phyloP scores from a whole-genome alignment of 2,113 vertebrate species.

The Chaetops frenatus region DNA sequence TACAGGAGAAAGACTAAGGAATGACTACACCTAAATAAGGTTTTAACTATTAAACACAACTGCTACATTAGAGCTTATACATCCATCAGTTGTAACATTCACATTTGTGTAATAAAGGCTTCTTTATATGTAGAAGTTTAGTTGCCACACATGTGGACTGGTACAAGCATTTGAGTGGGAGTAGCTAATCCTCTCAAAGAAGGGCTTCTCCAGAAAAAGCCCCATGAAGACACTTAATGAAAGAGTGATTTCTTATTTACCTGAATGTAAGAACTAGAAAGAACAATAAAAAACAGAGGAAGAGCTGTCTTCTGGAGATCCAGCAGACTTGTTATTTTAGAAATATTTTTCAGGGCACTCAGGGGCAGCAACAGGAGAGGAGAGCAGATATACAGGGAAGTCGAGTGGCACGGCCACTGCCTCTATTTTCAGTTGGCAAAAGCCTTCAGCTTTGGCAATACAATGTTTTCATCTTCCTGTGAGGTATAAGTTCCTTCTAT shows the following conservation, averaged over 20 bases:
- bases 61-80: neutral
- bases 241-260: neutral
- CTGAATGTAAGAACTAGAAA: neutral
- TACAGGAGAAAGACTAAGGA: neutral
- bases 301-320: neutral
- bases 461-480: neutral
- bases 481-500: fast-evolving
- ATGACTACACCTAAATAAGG: neutral
- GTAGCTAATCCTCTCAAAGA: neutral
- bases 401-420: fast-evolving
- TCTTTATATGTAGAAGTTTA: neutral
- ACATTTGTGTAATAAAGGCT: neutral
- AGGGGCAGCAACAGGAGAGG: neutral
- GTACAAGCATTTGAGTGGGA: neutral
- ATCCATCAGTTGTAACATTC: neutral
- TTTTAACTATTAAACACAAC: neutral
- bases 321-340: neutral
- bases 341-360: neutral
- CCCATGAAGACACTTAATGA: neutral
- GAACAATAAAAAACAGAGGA: neutral
- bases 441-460: neutral
- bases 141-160: neutral
- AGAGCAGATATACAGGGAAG: neutral
- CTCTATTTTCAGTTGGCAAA: neutral
- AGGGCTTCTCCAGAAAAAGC: neutral